Evolutionary conservation across 1,140 invertebrate genomes (phyloP).

Genomic region (Orussus abietinus): DNA sequence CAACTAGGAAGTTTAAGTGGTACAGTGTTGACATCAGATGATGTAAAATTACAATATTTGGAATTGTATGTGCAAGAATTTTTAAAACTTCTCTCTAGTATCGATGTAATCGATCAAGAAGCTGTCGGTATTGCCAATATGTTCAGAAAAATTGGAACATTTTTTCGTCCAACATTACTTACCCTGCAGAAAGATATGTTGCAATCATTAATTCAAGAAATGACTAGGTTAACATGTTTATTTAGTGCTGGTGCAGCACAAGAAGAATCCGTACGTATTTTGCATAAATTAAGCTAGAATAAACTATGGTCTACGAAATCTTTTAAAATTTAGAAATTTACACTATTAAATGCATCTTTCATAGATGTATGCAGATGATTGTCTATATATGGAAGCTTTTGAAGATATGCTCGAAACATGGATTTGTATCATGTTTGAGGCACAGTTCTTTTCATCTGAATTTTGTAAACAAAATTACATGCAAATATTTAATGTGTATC

Average conservation of each 20-base stretch:
- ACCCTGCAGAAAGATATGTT: slow-evolving; percentile 55
- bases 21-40: slow-evolving; percentile 58
- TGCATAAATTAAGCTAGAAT: too few species aligned
- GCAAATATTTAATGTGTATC: slow-evolving; percentile 74
- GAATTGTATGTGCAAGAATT: slow-evolving; percentile 68
- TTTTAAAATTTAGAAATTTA: slow-evolving; percentile 3
- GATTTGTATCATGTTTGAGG: slow-evolving; percentile 63
- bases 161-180: slow-evolving; percentile 55
- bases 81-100: slow-evolving; percentile 62
- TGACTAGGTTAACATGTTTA: slow-evolving; percentile 69
- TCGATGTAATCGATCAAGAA: slow-evolving; percentile 62
- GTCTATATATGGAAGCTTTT: slow-evolving; percentile 72
- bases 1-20: slow-evolving; percentile 77
- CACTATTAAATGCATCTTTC: slow-evolving; percentile 18
- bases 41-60: slow-evolving; percentile 66
- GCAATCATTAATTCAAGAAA: slow-evolving; percentile 58
- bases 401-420: slow-evolving; percentile 79
- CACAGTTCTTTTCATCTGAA: slow-evolving; percentile 54
- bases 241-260: slow-evolving; percentile 69
- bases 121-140: slow-evolving; percentile 67
- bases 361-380: slow-evolving; percentile 59
- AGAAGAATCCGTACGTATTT: slow-evolving; percentile 70
- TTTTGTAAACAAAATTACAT: slow-evolving; percentile 53
- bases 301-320: too few species aligned
- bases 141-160: slow-evolving; percentile 61